Base-by-base conservation (phyloP, 1,140 invertebrate genomes). In the Nixonia krombeini region DNA sequence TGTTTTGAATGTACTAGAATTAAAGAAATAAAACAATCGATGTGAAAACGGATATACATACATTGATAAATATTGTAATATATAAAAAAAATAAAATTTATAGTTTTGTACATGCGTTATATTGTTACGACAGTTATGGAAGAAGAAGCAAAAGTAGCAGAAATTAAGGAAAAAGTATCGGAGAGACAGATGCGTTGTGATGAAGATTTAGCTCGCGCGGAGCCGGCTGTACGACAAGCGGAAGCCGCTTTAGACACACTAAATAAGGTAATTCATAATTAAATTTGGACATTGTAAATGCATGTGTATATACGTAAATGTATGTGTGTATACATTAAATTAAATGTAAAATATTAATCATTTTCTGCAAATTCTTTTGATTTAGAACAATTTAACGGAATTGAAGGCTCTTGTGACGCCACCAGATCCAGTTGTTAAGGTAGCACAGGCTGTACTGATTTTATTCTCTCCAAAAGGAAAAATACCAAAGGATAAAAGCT, bases 401-500 rank as follows among this genome's bases (percentile, higher is more conserved):
- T 83, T 98, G 72, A 98, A 98, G 81, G 95, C 96, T 2, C 97
- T 98, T 82, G 94, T 94, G 2, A 88, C 90, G 2, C 92, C 92
- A 7, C 92, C 92, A 1, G 88, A 90, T 17, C 93, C 93, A 58
- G 95, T 97, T 0, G 89, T 93, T 0, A 93, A 91, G 74, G 95
- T 98, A 0, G 90, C 90, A 4, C 91, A 93, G 8, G 96, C 96
- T 16, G 96, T 97, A 0, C 88, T 96, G 66, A 92, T 96, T 18
- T 85, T 98, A 3, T 90, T 97, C 61, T 88, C 94, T 1, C 90
- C 90, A 16, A 93, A 91, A 74, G 95, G 94, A 3, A 95, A 95
- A 85, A 89, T 98, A 44, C 94, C 96, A 0, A 97, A 93, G 80
- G 96, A 99, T 80, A 88, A 91, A 68, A 94, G 92, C 44, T 99